Conservation (phyloP, 2,888 invertebrate species). For the Tetanocera ferruginea region DNA sequence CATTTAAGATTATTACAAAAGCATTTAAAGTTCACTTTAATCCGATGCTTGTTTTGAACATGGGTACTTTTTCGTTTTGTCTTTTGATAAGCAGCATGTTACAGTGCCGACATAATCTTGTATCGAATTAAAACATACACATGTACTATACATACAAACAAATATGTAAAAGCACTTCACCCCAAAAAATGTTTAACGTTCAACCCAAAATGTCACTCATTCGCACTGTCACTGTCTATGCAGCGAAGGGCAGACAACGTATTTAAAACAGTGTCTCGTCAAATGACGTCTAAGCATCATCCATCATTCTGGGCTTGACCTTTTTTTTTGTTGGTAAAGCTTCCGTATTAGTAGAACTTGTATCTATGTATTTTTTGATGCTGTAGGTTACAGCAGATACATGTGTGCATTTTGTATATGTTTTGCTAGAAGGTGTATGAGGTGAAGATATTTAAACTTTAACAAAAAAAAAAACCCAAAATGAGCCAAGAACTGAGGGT, state of each 20-base stretch:
- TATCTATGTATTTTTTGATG: background rate
- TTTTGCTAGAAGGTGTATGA: too few species aligned
- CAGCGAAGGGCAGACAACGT: conserved; percentile 24
- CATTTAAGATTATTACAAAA: too few species aligned
- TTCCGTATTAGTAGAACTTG: conserved; percentile 47
- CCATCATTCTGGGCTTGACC: conserved; percentile 71
- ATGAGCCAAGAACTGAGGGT: too few species aligned
- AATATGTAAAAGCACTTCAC: background rate
- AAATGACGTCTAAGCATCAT: conserved; percentile 65
- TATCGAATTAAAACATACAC: background rate
- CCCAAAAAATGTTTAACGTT: conserved; percentile 26
- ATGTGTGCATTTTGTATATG: background rate
- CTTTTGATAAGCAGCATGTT: background rate
- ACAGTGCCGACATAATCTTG: background rate
- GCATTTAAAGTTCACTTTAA: too few species aligned
- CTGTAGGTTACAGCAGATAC: background rate
- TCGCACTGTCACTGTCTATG: too few species aligned
- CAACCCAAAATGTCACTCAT: conserved; percentile 57
- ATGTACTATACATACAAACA: background rate
- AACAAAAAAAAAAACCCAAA: too few species aligned
- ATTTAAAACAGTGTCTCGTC: conserved; percentile 47
- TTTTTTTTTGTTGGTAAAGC: conserved; percentile 62
- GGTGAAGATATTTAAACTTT: too few species aligned
- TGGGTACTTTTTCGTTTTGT: too few species aligned
- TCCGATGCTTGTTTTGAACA: too few species aligned